Conservation (phyloP, 2,888 invertebrate species). For the Acronicta alni region DNA sequence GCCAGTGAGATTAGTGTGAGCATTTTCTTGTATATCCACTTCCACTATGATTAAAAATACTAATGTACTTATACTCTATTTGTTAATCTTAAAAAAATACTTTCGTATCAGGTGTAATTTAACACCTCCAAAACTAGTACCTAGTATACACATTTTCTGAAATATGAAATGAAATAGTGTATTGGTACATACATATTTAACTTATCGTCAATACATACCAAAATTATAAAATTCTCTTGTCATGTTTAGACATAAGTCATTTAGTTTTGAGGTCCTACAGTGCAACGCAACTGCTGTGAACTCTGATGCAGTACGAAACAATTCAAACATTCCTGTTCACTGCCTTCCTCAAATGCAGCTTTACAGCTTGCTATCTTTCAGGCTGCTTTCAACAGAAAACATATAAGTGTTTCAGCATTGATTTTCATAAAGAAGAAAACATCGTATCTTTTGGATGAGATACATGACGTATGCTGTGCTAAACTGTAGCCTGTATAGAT, state of each 20-base stretch:
- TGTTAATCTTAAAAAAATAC: neutral
- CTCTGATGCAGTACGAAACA: constrained; percentile 28
- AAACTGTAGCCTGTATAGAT: neutral
- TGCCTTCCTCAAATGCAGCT: constrained; percentile 23
- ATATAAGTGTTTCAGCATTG: constrained; percentile 32
- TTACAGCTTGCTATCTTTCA: constrained; percentile 44
- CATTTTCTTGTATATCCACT: neutral
- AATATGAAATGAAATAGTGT: constrained; percentile 29
- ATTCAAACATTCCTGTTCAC: constrained; percentile 31
- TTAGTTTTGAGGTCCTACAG: constrained; percentile 23
- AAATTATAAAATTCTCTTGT: constrained; percentile 16
- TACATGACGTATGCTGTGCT: neutral
- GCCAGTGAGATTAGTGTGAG: constrained; percentile 1
- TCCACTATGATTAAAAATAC: constrained; percentile 3
- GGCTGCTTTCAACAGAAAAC: constrained; percentile 50
- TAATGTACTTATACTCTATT: constrained; percentile 31
- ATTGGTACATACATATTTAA: constrained; percentile 23
- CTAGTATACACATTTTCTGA: neutral
- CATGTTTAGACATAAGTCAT: constrained; percentile 11
- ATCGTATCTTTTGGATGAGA: neutral
- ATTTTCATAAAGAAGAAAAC: neutral
- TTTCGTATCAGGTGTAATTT: neutral
- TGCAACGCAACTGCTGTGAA: constrained; percentile 15
- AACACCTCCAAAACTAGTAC: neutral
- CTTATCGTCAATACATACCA: constrained; percentile 36